Evolutionary conservation across 1,140 invertebrate species (phyloP).

Genomic region (Yoshiicerus persimilis): DNA sequence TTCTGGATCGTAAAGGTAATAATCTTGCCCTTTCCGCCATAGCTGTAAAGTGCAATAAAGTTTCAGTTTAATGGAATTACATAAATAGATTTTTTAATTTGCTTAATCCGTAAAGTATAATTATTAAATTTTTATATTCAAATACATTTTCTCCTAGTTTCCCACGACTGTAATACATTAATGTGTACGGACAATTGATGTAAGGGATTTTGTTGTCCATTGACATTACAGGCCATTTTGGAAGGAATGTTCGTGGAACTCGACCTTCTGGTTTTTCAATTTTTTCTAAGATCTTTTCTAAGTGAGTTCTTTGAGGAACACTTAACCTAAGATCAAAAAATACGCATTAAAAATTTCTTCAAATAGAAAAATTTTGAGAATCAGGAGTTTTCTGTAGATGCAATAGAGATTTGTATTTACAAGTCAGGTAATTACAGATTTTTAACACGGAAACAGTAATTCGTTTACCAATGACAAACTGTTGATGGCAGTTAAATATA

Average conservation of each 20-base stretch:
- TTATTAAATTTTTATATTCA: not conserved
- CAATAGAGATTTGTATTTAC: too few relatives aligned
- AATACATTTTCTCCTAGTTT: not conserved
- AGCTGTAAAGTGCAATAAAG: not conserved
- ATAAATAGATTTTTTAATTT: not conserved
- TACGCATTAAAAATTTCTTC: too few relatives aligned
- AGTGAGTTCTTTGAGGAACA: not conserved
- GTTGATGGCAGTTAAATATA: too few relatives aligned
- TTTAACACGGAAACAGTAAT: too few relatives aligned
- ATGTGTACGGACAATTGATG: not conserved
- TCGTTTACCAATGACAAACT: too few relatives aligned
- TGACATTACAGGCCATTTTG: not conserved
- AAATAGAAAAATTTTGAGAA: too few relatives aligned
- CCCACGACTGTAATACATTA: not conserved
- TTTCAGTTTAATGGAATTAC: not conserved
- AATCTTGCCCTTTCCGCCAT: not conserved
- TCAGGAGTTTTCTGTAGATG: too few relatives aligned
- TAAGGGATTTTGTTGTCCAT: constrained; percentile 16
- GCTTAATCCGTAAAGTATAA: too few relatives aligned
- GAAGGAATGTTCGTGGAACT: not conserved
- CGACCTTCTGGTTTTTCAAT: not conserved
- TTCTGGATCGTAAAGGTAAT: not conserved
- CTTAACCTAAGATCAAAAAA: not conserved
- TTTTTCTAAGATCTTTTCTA: not conserved
- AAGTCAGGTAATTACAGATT: too few relatives aligned